Percentiles rank a stretch among this genome's conserved stretches.
Conservation (phyloP, 2,797 vertebrate species). For the Melanotaenia boesemani region DNA sequence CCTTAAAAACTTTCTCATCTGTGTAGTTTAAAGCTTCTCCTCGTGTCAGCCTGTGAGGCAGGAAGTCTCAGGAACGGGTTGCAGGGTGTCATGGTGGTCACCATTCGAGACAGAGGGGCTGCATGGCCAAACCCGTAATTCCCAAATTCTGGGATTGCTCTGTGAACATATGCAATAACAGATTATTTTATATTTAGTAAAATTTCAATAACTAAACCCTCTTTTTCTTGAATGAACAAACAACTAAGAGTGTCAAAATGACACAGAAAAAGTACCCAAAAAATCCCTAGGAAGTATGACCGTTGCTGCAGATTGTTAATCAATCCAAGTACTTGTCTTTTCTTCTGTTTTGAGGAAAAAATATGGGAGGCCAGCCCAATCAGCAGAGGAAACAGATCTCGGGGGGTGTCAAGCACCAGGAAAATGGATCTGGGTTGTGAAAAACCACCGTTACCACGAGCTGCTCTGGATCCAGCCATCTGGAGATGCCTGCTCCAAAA, state of each 20-base stretch:
- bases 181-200: slow-evolving; percentile 7
- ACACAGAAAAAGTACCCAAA: slow-evolving; percentile 19
- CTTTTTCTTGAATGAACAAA: not conserved
- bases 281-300: slow-evolving; percentile 52
- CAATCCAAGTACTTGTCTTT: slow-evolving; percentile 74
- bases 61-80: slow-evolving; percentile 79
- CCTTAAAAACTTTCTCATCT: slow-evolving; percentile 74
- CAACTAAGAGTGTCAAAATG: not conserved
- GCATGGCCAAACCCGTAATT: slow-evolving; percentile 44
- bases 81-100: slow-evolving; percentile 71
- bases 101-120: slow-evolving; percentile 74
- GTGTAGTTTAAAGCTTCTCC: slow-evolving; percentile 51
- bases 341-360: slow-evolving; percentile 75
- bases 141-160: slow-evolving; percentile 42
- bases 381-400: slow-evolving; percentile 87
- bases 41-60: slow-evolving; percentile 23
- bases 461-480: slow-evolving; percentile 86
- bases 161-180: slow-evolving; percentile 47
- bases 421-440: slow-evolving; percentile 86
- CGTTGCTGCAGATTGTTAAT: slow-evolving; percentile 76
- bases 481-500: slow-evolving; percentile 85
- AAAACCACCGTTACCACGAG: slow-evolving; percentile 87
- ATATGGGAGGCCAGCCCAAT: slow-evolving; percentile 81
- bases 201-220: not conserved
- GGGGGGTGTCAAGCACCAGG: slow-evolving; percentile 77